Evolutionary conservation across 2,888 invertebrate genomes (phyloP), one percentile per base, ranked within the genome.

Genomic region (Ophion costatus): DNA sequence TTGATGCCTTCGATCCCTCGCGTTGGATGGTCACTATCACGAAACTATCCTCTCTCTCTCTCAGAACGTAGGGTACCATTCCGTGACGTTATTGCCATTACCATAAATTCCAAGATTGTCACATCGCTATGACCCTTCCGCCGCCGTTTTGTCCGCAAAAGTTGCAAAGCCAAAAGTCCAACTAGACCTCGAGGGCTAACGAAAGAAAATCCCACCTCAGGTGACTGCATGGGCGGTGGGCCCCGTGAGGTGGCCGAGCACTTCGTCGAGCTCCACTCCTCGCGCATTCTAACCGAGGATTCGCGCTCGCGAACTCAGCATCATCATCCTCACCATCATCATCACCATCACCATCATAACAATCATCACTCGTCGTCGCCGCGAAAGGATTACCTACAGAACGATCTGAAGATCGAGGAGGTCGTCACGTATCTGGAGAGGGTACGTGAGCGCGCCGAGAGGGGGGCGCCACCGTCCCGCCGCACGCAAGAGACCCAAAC

Each of bases 401-500:
- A 85, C 3, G 93, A 93, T 38, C 71, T 92, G 5, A 93, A 92
- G 73, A 80, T 91, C 51, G 93, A 93, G 42, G 93, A 93, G 6
- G 88, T 93, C 11, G 88, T 92, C 10, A 63, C 88, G 2, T 93
- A 93, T 85, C 86, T 93, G 80, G 93, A 93, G 81, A 91, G 91
- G 85, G 89, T 93, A 56, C 89, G 93, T 1, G 93, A 93, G 24
- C 88, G 91, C 0, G 93, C 93, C 0, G 93, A 93, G 71, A 89
- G 93, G 2, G 87, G 88, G 10, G 91, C 91, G 6, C 93, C 93
- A 24, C 93, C 93, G 1, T 88, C 92, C 0, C 90, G 93, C 10
- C 89, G 93, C 51, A 93, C 93, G 0, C 93, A 93, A 82, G 93
- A 93, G 87, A 93, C 93, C 0, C 93, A 93, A 82, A 93, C 93